phyloP scores from a whole-genome alignment of 2,113 vertebrate species.

The Emydura subglobosa region DNA sequence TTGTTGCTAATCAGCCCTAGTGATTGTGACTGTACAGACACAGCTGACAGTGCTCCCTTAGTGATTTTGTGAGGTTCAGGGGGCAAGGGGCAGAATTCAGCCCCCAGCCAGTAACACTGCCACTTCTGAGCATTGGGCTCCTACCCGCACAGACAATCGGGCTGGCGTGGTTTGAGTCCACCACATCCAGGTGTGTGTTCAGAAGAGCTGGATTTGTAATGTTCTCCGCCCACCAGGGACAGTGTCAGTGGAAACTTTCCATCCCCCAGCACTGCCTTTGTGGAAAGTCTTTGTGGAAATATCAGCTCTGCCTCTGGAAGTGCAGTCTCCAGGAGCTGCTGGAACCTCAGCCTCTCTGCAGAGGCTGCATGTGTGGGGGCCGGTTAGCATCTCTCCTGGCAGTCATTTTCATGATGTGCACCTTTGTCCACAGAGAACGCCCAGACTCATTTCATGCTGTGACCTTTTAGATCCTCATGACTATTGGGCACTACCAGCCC shows the following conservation, averaged over 20 bases:
- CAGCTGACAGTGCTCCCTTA: not conserved
- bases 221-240: not conserved
- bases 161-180: not conserved
- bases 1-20: not conserved
- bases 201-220: not conserved
- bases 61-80: not conserved
- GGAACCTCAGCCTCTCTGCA: not conserved
- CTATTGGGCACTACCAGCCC: not conserved
- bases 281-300: not conserved
- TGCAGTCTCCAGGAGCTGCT: not conserved
- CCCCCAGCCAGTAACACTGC: not conserved
- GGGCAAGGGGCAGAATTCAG: not conserved
- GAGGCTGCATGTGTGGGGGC: not conserved
- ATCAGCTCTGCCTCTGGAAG: not conserved
- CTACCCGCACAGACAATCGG: not conserved
- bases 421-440: not conserved
- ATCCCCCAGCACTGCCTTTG: rapidly evolving
- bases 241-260: not conserved
- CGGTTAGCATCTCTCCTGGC: not conserved
- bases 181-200: not conserved
- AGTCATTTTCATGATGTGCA: not conserved
- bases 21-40: not conserved
- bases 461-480: not conserved
- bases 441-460: not conserved
- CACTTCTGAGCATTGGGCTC: not conserved